phyloP scores from a whole-genome alignment of 2,113 vertebrate genomes.

The Chaenocephalus aceratus region DNA sequence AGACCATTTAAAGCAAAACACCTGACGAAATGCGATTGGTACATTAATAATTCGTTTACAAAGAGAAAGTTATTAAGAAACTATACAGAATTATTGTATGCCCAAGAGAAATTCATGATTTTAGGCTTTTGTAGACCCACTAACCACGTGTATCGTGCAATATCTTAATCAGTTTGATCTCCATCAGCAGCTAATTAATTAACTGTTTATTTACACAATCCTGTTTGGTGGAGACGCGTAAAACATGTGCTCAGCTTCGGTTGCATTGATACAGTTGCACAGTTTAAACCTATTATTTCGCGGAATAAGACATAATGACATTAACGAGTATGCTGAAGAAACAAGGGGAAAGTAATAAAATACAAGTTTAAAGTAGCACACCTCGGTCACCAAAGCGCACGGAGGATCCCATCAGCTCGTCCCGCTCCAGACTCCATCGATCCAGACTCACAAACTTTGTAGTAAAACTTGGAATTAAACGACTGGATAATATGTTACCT shows the following conservation, averaged over 20 bases:
- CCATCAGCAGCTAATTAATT: background rate
- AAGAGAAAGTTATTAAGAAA: background rate
- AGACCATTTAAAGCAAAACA: background rate
- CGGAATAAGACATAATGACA: too few species aligned
- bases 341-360: background rate
- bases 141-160: background rate
- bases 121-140: background rate
- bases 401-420: slow-evolving; percentile 40
- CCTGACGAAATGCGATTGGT: background rate
- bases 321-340: background rate
- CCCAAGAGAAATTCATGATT: background rate
- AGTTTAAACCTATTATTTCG: background rate
- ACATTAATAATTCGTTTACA: background rate
- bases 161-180: background rate
- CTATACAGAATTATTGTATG: background rate
- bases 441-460: slow-evolving; percentile 12
- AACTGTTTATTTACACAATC: background rate
- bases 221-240: slow-evolving; percentile 4
- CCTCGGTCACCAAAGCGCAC: slow-evolving; percentile 60
- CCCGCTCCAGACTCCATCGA: slow-evolving; percentile 58
- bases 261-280: background rate
- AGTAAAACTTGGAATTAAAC: slow-evolving; percentile 4
- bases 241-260: background rate
- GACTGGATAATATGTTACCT: background rate
- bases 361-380: slow-evolving; percentile 36